Percentiles rank a stretch among this genome's conserved stretches.
Evolutionary conservation across 2,888 invertebrate genomes (phyloP).

Genomic region (Cyclophora punctaria): DNA sequence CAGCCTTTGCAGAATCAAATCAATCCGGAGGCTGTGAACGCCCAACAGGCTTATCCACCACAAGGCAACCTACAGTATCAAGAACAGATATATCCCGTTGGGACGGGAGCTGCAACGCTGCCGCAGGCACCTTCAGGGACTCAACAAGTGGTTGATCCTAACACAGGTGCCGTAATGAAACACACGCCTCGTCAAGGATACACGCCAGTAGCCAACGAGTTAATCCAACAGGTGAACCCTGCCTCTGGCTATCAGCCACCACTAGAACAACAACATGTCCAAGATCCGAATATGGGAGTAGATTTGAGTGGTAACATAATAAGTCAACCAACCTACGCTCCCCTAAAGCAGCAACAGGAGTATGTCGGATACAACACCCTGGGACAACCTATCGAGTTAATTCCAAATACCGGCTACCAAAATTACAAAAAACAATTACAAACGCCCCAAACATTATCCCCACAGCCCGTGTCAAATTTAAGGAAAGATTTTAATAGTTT

Average conservation of each 20-base stretch:
- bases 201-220: no score
- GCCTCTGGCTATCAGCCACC: constrained; percentile 23
- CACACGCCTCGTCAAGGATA: no score
- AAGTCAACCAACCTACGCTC: no score
- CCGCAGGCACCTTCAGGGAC: neutral
- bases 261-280: constrained; percentile 4
- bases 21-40: no score
- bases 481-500: constrained; percentile 25
- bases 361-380: constrained; percentile 48
- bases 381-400: constrained; percentile 54
- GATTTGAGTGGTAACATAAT: no score
- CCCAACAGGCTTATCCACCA: no score
- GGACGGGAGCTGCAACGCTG: neutral
- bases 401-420: constrained; percentile 19
- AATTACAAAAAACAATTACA: no score
- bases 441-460: constrained; percentile 52
- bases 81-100: no score
- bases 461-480: constrained; percentile 29
- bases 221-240: no score
- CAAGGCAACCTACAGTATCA: neutral
- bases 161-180: constrained; percentile 16
- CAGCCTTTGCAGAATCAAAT: no score
- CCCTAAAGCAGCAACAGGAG: constrained; percentile 10
- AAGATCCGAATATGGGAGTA: no score
- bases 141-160: constrained; percentile 21